phyloP scores from a whole-genome alignment of 2,113 vertebrate species.

The Lepus europaeus region DNA sequence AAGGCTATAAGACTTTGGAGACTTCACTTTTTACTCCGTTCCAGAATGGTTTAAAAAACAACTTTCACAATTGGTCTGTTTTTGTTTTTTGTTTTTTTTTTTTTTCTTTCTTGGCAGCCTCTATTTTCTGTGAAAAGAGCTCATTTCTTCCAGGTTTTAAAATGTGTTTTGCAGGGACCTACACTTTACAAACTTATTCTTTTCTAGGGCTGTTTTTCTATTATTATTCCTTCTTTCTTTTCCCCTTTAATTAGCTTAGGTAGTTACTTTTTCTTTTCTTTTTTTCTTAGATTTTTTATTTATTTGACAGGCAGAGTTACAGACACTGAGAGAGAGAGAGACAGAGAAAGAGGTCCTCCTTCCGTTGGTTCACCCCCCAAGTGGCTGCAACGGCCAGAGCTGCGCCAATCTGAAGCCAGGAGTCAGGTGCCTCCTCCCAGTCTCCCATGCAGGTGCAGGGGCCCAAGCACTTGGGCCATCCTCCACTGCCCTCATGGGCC shows the following conservation, averaged over 20 bases:
- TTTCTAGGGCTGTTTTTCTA: not conserved
- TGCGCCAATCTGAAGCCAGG: too few species aligned
- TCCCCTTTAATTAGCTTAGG: conserved; percentile 4
- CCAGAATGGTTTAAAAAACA: not conserved
- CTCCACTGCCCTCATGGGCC: too few species aligned
- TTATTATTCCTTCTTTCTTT: not conserved
- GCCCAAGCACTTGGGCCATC: too few species aligned
- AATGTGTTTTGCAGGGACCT: not conserved
- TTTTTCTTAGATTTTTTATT: not conserved
- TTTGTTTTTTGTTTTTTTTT: not conserved
- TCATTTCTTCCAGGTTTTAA: not conserved
- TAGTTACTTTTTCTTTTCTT: not conserved
- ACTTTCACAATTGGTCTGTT: not conserved
- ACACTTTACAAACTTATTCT: not conserved
- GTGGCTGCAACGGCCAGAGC: too few species aligned
- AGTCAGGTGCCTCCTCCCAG: too few species aligned
- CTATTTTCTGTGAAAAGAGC: conserved; percentile 1
- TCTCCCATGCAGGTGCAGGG: too few species aligned
- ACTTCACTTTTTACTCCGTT: not conserved
- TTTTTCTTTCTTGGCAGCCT: not conserved
- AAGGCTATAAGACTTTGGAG: not conserved
- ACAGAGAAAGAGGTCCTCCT: too few species aligned
- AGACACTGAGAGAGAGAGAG: too few species aligned
- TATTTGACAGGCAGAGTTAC: too few species aligned
- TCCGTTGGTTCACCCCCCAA: too few species aligned